Percentiles rank a stretch among this genome's conserved stretches.
Evolutionary conservation across 2,113 vertebrate genomes (phyloP).

Genomic region (Otis tarda): DNA sequence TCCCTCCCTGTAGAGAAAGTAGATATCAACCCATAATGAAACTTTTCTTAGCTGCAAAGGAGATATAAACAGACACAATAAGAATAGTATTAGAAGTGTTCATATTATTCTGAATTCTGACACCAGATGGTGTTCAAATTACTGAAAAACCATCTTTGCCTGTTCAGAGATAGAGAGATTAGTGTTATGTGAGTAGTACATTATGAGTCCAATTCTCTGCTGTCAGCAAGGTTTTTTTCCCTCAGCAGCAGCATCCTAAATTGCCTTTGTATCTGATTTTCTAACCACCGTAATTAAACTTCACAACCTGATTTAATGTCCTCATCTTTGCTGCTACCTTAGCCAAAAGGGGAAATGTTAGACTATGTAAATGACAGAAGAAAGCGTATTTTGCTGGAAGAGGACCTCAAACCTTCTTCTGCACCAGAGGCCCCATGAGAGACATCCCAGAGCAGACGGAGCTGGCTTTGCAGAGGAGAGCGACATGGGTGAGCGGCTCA

Average conservation of each 20-base stretch:
- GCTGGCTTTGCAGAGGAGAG: background rate
- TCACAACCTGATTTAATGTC: background rate
- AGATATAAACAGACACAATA: background rate
- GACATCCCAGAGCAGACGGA: background rate
- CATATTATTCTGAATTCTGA: background rate
- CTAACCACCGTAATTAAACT: background rate
- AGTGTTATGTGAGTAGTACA: background rate
- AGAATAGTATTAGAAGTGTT: background rate
- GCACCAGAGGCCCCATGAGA: background rate
- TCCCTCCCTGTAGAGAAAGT: background rate
- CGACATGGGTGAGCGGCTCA: background rate
- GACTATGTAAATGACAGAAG: background rate
- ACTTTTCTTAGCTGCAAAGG: background rate
- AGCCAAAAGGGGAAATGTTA: background rate
- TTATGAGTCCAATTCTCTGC: background rate
- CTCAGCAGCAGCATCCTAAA: background rate
- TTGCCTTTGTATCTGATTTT: background rate
- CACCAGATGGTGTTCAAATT: conserved; percentile 15
- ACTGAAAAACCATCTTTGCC: background rate
- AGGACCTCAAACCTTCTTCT: background rate
- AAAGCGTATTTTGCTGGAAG: background rate
- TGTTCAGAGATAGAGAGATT: background rate
- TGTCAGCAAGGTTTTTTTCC: background rate
- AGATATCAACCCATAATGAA: background rate
- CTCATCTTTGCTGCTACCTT: background rate